Base-by-base conservation (phyloP, 2,113 vertebrate genomes). In the Notiomystis cincta region DNA sequence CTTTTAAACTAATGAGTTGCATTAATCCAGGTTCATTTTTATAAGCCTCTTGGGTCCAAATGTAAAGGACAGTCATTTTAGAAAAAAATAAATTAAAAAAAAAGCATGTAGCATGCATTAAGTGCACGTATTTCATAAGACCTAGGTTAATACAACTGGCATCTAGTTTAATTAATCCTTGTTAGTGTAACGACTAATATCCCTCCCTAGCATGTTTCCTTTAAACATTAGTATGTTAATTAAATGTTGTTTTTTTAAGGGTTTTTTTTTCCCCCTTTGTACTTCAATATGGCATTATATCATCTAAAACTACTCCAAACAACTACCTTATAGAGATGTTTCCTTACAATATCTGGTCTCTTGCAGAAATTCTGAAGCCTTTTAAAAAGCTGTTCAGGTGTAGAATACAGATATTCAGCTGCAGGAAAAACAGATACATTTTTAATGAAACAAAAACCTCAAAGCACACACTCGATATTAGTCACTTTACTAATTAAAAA, bases 401-500 rank as follows among this genome's bases (percentile, higher is more conserved):
- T 99, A 93, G 99, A 98, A 98, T 99, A 99, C 98, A 99, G 98
- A 99, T 99, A 99, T 97, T 98, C 98, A 97, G 98, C 99, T 99
- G 98, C 98, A 97, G 98, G 98, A 98, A 99, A 99, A 98, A 98
- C 98, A 98, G 96, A 98, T 99, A 98, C 98, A 99, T 99, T 98
- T 99, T 99, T 99, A 98, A 99, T 99, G 98, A 98, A 98, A 99
- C 99, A 98, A 99, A 99, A 99, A 99, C 99, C 99, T 99, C 99
- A 99, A 99, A 99, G 99, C 98, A 98, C 98, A 99, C 99, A 98
- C 98, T 99, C 98, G 98, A 99, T 99, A 99, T 99, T 99, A 99
- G 99, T 99, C 99, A 99, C 99, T 99, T 99, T 99, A 99, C 98
- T 99, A 99, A 99, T 99, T 99, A 99, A 99, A 99, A 99, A 99